phyloP scores from a whole-genome alignment of 2,113 vertebrate genomes.

The Poecilia latipinna region DNA sequence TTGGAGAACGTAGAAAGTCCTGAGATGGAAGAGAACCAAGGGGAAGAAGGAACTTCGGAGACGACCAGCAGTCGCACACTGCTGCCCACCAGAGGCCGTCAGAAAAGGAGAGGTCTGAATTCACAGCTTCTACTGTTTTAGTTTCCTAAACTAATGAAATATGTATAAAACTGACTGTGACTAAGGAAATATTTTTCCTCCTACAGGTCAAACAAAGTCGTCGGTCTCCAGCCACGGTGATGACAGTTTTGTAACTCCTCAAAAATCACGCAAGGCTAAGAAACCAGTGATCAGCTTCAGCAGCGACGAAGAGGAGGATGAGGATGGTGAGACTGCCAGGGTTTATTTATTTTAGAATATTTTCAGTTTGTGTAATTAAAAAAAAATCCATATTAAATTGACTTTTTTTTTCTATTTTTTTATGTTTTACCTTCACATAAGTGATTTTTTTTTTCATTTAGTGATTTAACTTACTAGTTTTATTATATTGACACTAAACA shows the following conservation, averaged over 20 bases:
- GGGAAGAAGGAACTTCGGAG: conserved; percentile 38
- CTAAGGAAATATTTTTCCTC: not conserved
- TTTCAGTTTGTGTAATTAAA: not conserved
- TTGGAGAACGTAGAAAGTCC: conserved; percentile 84
- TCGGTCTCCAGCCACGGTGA: conserved; percentile 51
- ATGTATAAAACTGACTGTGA: not conserved
- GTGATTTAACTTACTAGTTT: too few species aligned
- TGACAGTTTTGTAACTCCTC: conserved; percentile 84
- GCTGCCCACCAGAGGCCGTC: conserved; percentile 45
- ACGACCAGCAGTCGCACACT: conserved; percentile 23
- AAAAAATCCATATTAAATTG: too few species aligned
- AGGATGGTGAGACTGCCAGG: conserved; percentile 70
- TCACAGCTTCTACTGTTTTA: not conserved
- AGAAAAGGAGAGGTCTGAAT: conserved; percentile 50
- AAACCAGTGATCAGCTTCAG: conserved; percentile 85
- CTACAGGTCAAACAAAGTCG: conserved; percentile 68
- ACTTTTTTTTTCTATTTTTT: not conserved
- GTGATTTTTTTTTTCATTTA: too few species aligned
- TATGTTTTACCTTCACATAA: too few species aligned
- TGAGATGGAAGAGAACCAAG: conserved; percentile 68
- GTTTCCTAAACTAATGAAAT: not conserved
- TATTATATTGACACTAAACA: not conserved
- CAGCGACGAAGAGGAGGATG: conserved; percentile 85
- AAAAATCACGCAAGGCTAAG: conserved; percentile 68
- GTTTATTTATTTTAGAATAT: not conserved